A percentile compares a stretch with the other conserved stretches of the same genome.
Conservation (phyloP, 2,113 vertebrate genomes). For the Sander lucioperca region DNA sequence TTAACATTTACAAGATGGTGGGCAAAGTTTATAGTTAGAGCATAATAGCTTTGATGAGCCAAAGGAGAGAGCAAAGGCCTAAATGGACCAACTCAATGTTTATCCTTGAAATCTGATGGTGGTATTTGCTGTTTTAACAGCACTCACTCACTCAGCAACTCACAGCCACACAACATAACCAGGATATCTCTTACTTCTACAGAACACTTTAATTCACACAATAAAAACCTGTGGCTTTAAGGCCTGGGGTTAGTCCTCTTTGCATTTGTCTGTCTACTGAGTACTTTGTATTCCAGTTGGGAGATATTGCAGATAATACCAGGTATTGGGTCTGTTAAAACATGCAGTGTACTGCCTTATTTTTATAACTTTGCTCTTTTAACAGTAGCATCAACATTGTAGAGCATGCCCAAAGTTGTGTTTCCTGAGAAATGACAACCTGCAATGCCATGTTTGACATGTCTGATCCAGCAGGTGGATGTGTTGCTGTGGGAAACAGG, state of each 20-base stretch:
- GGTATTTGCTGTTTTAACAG: neutral
- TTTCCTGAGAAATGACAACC: neutral
- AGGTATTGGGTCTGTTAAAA: neutral
- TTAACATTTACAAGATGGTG: conserved; percentile 36
- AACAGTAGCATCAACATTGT: neutral
- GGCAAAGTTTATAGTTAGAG: conserved; percentile 38
- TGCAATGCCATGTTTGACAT: neutral
- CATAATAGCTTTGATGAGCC: conserved; percentile 35
- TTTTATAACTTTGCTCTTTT: too few species aligned
- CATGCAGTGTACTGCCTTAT: neutral
- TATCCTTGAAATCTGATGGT: conserved; percentile 8
- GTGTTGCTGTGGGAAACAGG: neutral
- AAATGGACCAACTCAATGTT: conserved; percentile 8
- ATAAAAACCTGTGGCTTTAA: neutral
- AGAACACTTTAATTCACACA: neutral
- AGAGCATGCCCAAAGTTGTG: neutral
- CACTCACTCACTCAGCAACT: neutral
- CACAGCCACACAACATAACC: neutral
- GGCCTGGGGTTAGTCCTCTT: neutral
- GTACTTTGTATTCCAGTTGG: neutral
- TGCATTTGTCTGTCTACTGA: neutral
- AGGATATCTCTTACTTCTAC: neutral
- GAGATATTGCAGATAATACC: neutral
- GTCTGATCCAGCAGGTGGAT: neutral
- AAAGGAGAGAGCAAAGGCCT: conserved; percentile 9